phyloP scores from a whole-genome alignment of 2,888 invertebrate genomes.

The Gasteruption jaculator region DNA sequence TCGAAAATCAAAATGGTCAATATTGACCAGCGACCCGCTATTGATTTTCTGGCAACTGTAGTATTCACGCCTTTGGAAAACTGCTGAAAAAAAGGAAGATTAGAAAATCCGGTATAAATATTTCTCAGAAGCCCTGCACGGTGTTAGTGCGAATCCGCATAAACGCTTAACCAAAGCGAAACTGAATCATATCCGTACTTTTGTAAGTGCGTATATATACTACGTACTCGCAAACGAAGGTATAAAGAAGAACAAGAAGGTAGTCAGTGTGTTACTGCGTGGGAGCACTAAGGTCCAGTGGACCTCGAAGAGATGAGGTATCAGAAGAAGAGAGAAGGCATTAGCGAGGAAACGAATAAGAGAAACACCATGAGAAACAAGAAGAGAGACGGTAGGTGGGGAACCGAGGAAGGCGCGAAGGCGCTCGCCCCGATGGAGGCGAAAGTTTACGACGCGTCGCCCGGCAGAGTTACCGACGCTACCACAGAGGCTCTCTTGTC shows the following conservation, averaged over 20 bases:
- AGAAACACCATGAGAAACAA: not conserved
- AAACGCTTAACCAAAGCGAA: conserved; percentile 40
- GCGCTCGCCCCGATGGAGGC: conserved; percentile 43
- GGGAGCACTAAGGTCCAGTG: conserved; percentile 25
- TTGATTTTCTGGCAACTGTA: too few relatives aligned
- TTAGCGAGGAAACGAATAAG: conserved; percentile 20
- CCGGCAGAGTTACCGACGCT: conserved; percentile 45
- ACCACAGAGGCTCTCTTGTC: conserved; percentile 36
- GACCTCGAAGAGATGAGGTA: conserved; percentile 17
- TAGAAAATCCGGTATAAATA: too few relatives aligned
- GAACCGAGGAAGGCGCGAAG: conserved; percentile 36
- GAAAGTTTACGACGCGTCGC: conserved; percentile 48
- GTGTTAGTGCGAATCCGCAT: conserved; percentile 39
- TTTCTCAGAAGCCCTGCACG: too few relatives aligned
- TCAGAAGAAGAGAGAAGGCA: conserved; percentile 16
- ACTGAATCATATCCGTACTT: conserved; percentile 37
- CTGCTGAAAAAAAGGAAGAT: too few relatives aligned
- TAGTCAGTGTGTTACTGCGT: conserved; percentile 27
- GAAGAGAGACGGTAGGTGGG: conserved; percentile 20
- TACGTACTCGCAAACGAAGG: conserved; percentile 3
- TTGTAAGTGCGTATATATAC: too few relatives aligned
- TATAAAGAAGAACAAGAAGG: conserved; percentile 29
- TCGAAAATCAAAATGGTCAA: too few relatives aligned
- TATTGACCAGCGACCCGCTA: too few relatives aligned
- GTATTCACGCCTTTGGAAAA: too few relatives aligned